Conservation (phyloP, 2,113 vertebrate species). For the Atlantisia rogersi region DNA sequence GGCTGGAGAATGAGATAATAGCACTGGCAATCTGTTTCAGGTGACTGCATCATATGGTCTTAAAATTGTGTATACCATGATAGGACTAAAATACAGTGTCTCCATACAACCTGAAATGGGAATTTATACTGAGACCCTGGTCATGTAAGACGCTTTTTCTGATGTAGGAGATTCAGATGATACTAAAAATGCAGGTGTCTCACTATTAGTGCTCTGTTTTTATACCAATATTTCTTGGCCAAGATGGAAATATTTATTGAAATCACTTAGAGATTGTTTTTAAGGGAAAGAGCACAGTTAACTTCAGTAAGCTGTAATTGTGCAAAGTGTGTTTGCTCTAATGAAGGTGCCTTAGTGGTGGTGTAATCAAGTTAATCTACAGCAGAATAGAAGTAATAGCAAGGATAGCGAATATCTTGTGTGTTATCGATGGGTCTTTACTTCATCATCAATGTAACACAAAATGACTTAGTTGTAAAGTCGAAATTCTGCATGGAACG, state of each 20-base stretch:
- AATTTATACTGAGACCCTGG: background rate
- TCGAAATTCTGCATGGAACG: background rate
- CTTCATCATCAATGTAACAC: background rate
- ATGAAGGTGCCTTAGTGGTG: slow-evolving; percentile 4
- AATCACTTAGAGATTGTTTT: background rate
- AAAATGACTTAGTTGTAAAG: background rate
- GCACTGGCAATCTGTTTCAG: background rate
- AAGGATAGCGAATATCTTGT: background rate
- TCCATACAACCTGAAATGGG: background rate
- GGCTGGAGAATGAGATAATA: background rate
- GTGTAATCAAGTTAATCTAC: background rate
- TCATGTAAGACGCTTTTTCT: background rate
- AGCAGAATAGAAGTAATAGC: background rate
- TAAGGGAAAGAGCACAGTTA: background rate
- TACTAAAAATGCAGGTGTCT: background rate
- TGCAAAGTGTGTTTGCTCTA: background rate
- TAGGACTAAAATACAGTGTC: background rate
- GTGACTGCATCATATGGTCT: background rate
- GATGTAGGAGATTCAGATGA: background rate
- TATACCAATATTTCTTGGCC: background rate
- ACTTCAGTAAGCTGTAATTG: background rate
- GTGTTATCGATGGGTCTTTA: background rate
- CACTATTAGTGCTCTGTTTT: background rate
- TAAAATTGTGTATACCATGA: background rate
- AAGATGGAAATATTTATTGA: background rate